phyloP scores from a whole-genome alignment of 2,797 vertebrate genomes.

The Bryconaethiops microstoma region DNA sequence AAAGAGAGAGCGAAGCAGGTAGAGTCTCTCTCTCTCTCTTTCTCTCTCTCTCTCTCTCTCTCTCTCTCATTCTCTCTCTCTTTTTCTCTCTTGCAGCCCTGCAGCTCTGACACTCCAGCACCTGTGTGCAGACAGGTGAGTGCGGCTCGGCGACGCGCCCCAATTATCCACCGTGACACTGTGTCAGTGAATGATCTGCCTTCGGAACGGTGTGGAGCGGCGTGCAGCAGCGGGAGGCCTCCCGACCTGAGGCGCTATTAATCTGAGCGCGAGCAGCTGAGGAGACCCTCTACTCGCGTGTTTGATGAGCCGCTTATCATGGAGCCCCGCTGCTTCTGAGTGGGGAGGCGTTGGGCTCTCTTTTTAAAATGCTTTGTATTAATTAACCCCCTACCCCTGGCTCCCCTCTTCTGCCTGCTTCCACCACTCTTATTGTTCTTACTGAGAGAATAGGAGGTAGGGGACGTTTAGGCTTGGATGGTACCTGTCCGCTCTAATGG shows the following conservation, averaged over 20 bases:
- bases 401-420: constrained; percentile 50
- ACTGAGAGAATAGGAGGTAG: constrained; percentile 22
- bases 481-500: background rate
- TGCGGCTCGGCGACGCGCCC: constrained; percentile 58
- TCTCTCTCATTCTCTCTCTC: constrained; percentile 28
- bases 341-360: constrained; percentile 59
- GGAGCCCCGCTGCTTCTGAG: constrained; percentile 66
- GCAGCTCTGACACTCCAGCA: constrained; percentile 63
- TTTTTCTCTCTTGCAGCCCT: constrained; percentile 45
- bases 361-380: constrained; percentile 70
- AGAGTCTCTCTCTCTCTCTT: constrained; percentile 35
- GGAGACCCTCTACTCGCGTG: constrained; percentile 57
- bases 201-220: constrained; percentile 56
- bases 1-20: constrained; percentile 40
- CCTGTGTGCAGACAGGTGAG: constrained; percentile 75
- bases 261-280: constrained; percentile 63
- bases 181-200: constrained; percentile 71
- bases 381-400: constrained; percentile 62
- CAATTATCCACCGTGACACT: constrained; percentile 74
- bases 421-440: constrained; percentile 46
- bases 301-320: constrained; percentile 69
- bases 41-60: constrained; percentile 37
- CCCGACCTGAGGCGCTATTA: constrained; percentile 68
- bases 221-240: constrained; percentile 65
- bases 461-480: background rate